Conservation (phyloP, 2,797 vertebrate species). For the Oreochromis grahami region DNA sequence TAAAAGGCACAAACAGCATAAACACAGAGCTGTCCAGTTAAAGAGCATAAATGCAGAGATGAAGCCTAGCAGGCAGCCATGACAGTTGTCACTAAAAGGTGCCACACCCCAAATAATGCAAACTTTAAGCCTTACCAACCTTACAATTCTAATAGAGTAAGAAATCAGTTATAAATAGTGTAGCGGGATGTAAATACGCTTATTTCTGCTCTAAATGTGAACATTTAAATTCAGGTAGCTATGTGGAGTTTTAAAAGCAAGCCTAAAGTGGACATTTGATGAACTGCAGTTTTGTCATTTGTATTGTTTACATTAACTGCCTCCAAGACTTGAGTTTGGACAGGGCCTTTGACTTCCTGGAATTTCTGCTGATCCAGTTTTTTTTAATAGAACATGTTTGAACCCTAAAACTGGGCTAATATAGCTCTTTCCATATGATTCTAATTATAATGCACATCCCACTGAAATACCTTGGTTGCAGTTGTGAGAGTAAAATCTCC, state of each 20-base stretch:
- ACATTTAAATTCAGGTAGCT: background rate
- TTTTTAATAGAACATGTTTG: background rate
- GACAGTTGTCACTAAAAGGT: background rate
- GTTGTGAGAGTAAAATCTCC: constrained; percentile 66
- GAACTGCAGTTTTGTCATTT: background rate
- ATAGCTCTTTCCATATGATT: background rate
- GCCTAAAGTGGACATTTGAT: background rate
- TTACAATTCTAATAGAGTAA: background rate
- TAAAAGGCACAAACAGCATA: background rate
- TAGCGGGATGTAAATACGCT: background rate
- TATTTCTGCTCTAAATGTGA: background rate
- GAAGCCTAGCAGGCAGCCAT: background rate
- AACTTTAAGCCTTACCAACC: background rate
- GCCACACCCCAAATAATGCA: background rate
- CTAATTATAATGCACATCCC: background rate
- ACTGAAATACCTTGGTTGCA: constrained; percentile 83
- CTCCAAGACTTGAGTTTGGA: background rate
- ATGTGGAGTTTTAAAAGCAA: background rate
- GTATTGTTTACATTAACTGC: background rate
- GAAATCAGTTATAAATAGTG: background rate
- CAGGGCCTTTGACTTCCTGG: background rate
- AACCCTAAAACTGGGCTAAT: background rate
- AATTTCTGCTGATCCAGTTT: background rate
- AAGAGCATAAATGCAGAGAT: background rate
- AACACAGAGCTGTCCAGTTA: background rate